Base-by-base conservation (phyloP, 2,797 vertebrate species). In the Novumbra hubbsi region DNA sequence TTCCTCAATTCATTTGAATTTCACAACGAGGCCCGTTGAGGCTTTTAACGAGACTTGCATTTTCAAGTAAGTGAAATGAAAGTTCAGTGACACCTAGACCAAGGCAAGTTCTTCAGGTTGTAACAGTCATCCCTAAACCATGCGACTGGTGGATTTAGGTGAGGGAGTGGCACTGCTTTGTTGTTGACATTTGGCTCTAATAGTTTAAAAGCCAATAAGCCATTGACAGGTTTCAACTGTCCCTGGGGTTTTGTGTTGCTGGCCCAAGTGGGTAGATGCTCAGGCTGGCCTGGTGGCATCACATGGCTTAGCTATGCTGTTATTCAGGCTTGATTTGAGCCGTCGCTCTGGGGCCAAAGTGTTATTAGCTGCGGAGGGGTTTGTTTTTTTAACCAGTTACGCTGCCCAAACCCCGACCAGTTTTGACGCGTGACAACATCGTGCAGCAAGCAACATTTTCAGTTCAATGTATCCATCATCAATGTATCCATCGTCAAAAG, bases 281-380 rank as follows among this genome's bases (percentile, higher is more conserved):
- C 14, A 32, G 52, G 64, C 62, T 38, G 48, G 70, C 49, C 34
- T 17, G 24, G 45, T 73, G 77, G 75, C 74, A 76, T 80, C 85
- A 90, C 80, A 78, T 79, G 83, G 86, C 76, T 84, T 68, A 62
- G 77, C 73, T 70, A 78, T 84, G 77, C 68, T 73, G 83, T 73
- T 78, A 82, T 72, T 78, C 76, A 73, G 79, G 80, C 75, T 79
- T 62, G 77, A 79, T 67, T 88, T 9, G 77, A 82, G 80, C 80
- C 73, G 7, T 34, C 1, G 48, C 78, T 78, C 63, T 21, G 72
- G 60, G 28, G 16, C 71, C 24, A 66, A 73, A 80, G 64, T 38
- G 65, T 45, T 45, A 0, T 21, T 50, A 68, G 3, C 41, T 68
- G 55, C 45, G 34, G 41, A 72, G 50, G 16, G 41, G 38, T 62